phyloP scores from a whole-genome alignment of 2,888 invertebrate species.

The Furcula furcula region DNA sequence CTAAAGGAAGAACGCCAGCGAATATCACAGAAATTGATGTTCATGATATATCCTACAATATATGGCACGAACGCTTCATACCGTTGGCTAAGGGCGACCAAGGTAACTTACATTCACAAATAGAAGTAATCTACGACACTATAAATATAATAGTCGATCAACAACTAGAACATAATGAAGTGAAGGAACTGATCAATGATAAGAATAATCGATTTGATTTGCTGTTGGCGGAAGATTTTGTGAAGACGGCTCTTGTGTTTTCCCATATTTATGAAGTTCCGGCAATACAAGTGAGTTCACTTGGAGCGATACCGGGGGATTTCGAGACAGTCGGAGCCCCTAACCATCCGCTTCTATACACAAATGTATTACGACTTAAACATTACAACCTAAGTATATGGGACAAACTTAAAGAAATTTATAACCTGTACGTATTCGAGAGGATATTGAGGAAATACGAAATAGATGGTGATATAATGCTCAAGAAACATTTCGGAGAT shows the following conservation, averaged over 20 bases:
- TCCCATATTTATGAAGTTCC: constrained; percentile 37
- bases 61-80: constrained; percentile 13
- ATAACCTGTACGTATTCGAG: background rate
- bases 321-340: constrained; percentile 33
- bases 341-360: constrained; percentile 36
- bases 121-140: constrained; percentile 7
- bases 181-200: constrained; percentile 30
- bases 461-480: too few species aligned
- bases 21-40: constrained; percentile 58
- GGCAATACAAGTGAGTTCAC: constrained; percentile 40
- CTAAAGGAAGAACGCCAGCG: constrained; percentile 24
- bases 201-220: constrained; percentile 33
- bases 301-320: constrained; percentile 23
- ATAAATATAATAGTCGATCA: constrained; percentile 15
- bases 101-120: constrained; percentile 8
- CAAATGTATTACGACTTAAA: constrained; percentile 7
- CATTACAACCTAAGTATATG: background rate
- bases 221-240: constrained; percentile 34
- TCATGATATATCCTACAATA: constrained; percentile 38
- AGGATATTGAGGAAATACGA: background rate
- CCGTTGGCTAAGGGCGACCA: constrained; percentile 4
- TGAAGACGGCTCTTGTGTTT: constrained; percentile 19
- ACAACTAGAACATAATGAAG: constrained; percentile 22
- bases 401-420: background rate
- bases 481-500: constrained; percentile 6